Percentiles rank a stretch among this genome's conserved stretches.
phyloP scores from a whole-genome alignment of 2,888 invertebrate genomes.

The Heteromurus nitidus region DNA sequence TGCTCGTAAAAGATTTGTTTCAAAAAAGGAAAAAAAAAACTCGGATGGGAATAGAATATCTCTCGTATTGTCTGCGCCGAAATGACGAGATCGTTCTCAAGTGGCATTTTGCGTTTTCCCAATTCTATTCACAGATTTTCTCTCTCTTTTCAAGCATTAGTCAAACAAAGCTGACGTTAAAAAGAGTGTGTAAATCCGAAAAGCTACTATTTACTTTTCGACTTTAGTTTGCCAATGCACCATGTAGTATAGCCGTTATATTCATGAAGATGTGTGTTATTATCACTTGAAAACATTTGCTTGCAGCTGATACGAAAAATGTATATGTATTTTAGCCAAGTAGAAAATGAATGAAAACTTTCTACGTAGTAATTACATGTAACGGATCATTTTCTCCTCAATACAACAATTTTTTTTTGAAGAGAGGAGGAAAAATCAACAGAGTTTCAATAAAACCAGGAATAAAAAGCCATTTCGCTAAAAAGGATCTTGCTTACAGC shows the following conservation, averaged over 20 bases:
- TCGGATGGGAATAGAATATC: neutral
- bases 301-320: neutral
- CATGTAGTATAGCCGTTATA: neutral
- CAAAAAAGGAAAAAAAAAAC: neutral
- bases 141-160: neutral
- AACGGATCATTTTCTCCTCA: slow-evolving; percentile 1
- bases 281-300: slow-evolving; percentile 4
- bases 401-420: neutral
- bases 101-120: slow-evolving; percentile 5
- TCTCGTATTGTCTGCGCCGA: too few species aligned
- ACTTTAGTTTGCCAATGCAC: too few species aligned
- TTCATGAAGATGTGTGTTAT: too few species aligned
- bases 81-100: slow-evolving; percentile 5
- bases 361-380: slow-evolving; percentile 16
- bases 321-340: neutral
- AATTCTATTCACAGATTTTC: neutral
- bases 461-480: too few species aligned
- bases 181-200: neutral
- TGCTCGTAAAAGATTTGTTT: neutral
- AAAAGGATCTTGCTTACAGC: too few species aligned
- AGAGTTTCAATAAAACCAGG: too few species aligned
- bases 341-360: neutral
- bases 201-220: slow-evolving; percentile 28
- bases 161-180: neutral
- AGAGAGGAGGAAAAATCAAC: too few species aligned